Conservation (phyloP, 2,888 invertebrate species). For the Arenicola marina region DNA sequence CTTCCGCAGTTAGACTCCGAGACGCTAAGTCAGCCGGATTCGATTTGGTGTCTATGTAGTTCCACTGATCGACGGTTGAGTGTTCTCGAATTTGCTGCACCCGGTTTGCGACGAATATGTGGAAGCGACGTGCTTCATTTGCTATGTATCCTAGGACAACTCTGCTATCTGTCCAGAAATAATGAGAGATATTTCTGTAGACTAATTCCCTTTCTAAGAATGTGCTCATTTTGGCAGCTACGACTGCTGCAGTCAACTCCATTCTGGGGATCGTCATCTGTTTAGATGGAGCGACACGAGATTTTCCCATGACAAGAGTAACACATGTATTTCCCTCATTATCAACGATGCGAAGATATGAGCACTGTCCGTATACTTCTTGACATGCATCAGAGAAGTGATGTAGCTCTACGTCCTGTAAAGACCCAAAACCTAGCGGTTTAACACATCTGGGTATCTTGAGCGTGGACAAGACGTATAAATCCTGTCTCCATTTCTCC, state of each 20-base stretch:
- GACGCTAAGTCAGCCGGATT: conserved; percentile 41
- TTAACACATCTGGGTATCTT: conserved; percentile 9
- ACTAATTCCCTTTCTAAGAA: background rate
- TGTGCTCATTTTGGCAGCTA: conserved; percentile 4
- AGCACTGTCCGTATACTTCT: conserved; percentile 7
- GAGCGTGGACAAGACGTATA: background rate
- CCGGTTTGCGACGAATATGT: conserved; percentile 37
- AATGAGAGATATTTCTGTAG: background rate
- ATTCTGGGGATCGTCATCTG: conserved; percentile 29
- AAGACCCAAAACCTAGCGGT: conserved; percentile 5
- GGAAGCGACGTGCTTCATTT: conserved; percentile 35
- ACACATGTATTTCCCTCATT: background rate
- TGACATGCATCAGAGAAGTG: conserved; percentile 14
- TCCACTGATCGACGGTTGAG: conserved; percentile 30
- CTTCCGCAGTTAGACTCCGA: no score
- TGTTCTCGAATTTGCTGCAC: conserved; percentile 32
- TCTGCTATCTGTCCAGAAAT: conserved; percentile 31
- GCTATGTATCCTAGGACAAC: conserved; percentile 35
- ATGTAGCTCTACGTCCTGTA: background rate
- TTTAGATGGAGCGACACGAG: conserved; percentile 33
- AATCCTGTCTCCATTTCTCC: conserved; percentile 5
- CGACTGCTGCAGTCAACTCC: conserved; percentile 32
- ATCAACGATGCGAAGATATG: conserved; percentile 1
- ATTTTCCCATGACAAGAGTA: conserved; percentile 18
- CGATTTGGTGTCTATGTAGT: conserved; percentile 23